Evolutionary conservation across 1,140 invertebrate genomes (phyloP), one percentile per base, ranked within the genome.

Genomic region (Rhizoglyphus robini): DNA sequence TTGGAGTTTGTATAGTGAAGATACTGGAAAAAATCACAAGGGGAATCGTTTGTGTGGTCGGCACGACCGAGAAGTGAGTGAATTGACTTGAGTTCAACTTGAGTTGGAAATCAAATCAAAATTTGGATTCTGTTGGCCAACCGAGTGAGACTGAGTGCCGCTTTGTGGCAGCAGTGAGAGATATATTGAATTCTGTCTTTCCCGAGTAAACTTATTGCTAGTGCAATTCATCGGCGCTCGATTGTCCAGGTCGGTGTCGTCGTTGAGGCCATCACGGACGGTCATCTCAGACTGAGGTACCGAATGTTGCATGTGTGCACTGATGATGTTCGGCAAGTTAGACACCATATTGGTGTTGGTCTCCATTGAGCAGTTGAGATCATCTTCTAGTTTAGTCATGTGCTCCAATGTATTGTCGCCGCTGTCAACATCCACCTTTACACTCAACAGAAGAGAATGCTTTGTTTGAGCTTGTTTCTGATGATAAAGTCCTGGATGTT

Each of bases 151-250:
- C 2, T 46, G 1, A 8, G 25, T 58, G 27, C n/a, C 29, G 15
- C 15, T 32, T n/a, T 13, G 57, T 38, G 57, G 4, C 25, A 29
- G 58, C 36, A 29, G 30, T 60, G 58, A 32, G 15, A 60, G n/a
- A 27, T 60, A 60, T 15, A 60, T 60, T n/a, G 58, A 29, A 46
- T 60, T 60, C 1, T 41, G n/a, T 20, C 27, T 30, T 46, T 60
- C 58, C 13, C 15, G 2, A 2, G 84, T 66, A 86, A 79, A 69
- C 29, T 27, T 3, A 90, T 90, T 73, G 89, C 81, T 70, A 82
- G 79, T 73, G 89, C 86, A 27, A 70, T 61, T 60, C 69, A 29
- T 38, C 4, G 58, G 4, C 13, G 30, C 31, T 11, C 3, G 32
- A 11, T 23, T 15, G 31, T 60, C 27, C 29, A 2, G 15, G 15